Evolutionary conservation across 2,113 vertebrate genomes (phyloP), one percentile per base, ranked within the genome.

Genomic region (Mormyrus lacerda): DNA sequence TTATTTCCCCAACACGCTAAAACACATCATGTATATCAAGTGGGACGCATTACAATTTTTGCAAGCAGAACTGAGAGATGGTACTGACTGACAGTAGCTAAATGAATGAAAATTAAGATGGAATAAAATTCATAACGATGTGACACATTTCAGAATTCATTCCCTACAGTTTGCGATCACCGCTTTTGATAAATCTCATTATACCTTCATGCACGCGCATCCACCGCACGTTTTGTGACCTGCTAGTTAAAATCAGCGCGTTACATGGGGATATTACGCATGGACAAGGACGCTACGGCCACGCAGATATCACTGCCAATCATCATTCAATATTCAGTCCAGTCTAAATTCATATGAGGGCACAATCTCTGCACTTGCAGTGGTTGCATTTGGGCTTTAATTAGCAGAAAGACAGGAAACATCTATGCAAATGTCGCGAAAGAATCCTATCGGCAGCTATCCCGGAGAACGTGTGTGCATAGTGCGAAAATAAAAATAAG

Each of bases 161-260:
- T 13, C 61, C 61, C 27, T 69, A 69, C 61, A 31, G 61, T 45
- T 50, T 31, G 45, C 83, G 21, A 31, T 85, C 45, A 27, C 45
- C 83, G 24, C 39, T n/a, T n/a, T 47, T n/a, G 45, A 44, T 84
- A 84, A 84, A 84, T 84, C 39, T 84, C 82, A 84, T 84, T 84
- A 84, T 6, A 24, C 24, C 82, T 47, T 19, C 39, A 84, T 45
- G 39, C 45, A 47, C 82, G 24, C 15, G 39, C 82, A 47, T 11
- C 82, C 39, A 47, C 9, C 5, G 10, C 21, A 47, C 8, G 24
- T 84, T 47, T 45, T n/a, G 39, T 47, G 61, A 69, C 3, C 61
- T 27, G 61, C n/a, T 69, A 69, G 61, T 27, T 31, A 84, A 47
- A 84, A n/a, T 4, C 45, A 24, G 7, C 61, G 3, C 3, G 27